phyloP scores from a whole-genome alignment of 2,888 invertebrate genomes.

The Melanargia galathea region DNA sequence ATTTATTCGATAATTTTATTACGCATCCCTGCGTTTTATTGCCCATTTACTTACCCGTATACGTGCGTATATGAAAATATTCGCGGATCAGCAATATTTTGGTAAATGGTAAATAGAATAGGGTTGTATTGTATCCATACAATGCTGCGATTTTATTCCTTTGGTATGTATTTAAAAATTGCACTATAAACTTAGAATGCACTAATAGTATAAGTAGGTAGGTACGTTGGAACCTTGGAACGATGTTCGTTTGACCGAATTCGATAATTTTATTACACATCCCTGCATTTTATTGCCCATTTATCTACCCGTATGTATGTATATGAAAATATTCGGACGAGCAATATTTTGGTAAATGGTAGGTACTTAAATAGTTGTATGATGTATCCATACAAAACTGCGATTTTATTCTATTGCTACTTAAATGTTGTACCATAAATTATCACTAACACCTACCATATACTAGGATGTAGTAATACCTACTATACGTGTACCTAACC shows the following conservation, averaged over 20 bases:
- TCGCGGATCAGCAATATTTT: slow-evolving; percentile 19
- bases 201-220: too few relatives aligned
- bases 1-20: slow-evolving; percentile 30
- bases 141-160: too few relatives aligned
- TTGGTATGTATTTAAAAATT: too few relatives aligned
- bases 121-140: slow-evolving; percentile 9
- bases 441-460: too few relatives aligned
- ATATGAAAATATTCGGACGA: slow-evolving; percentile 23
- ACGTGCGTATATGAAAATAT: slow-evolving; percentile 27
- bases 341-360: slow-evolving; percentile 26
- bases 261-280: slow-evolving; percentile 29
- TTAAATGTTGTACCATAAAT: too few relatives aligned
- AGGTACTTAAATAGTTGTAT: slow-evolving; percentile 16
- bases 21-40: slow-evolving; percentile 30
- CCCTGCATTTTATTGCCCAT: slow-evolving; percentile 30
- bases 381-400: too few relatives aligned
- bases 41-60: slow-evolving; percentile 15
- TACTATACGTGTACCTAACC: too few relatives aligned
- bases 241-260: slow-evolving; percentile 23
- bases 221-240: too few relatives aligned
- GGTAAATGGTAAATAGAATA: slow-evolving; percentile 22
- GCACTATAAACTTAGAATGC: too few relatives aligned
- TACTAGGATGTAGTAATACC: too few relatives aligned
- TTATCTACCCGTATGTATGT: slow-evolving; percentile 3
- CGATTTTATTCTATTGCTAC: too few relatives aligned